Conservation (phyloP, 2,113 vertebrate species). For the Pelecanus crispus region DNA sequence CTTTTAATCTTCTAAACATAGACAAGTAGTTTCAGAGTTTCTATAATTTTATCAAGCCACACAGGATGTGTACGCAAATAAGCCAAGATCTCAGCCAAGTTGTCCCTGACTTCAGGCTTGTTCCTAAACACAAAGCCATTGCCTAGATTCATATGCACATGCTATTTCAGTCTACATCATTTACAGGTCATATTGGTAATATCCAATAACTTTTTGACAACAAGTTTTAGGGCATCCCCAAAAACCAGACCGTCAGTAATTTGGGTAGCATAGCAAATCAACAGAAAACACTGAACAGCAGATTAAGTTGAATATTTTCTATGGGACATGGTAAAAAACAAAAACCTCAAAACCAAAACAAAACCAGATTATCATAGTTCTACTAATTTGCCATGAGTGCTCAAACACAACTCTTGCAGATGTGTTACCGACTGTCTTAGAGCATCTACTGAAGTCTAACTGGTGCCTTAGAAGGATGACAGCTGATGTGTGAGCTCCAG, state of each 20-base stretch:
- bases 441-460: background rate
- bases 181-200: background rate
- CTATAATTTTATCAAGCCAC: background rate
- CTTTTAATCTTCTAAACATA: background rate
- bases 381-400: background rate
- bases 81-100: background rate
- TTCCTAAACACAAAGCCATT: background rate
- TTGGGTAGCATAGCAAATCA: background rate
- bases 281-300: background rate
- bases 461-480: background rate
- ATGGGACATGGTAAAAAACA: background rate
- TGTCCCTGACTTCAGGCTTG: background rate
- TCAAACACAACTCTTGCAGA: background rate
- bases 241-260: background rate
- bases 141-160: background rate
- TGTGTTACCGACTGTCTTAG: background rate
- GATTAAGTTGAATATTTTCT: background rate
- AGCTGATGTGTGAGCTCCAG: background rate
- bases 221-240: background rate
- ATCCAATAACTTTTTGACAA: background rate
- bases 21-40: background rate
- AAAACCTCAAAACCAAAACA: background rate
- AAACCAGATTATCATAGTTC: background rate
- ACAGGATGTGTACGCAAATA: background rate
- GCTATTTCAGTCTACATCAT: background rate